These are phyloP conservation scores for Sturnus vulgaris DNA, from an alignment of 2,113 vertebrate species.

Conservation along the genomic window DNA sequence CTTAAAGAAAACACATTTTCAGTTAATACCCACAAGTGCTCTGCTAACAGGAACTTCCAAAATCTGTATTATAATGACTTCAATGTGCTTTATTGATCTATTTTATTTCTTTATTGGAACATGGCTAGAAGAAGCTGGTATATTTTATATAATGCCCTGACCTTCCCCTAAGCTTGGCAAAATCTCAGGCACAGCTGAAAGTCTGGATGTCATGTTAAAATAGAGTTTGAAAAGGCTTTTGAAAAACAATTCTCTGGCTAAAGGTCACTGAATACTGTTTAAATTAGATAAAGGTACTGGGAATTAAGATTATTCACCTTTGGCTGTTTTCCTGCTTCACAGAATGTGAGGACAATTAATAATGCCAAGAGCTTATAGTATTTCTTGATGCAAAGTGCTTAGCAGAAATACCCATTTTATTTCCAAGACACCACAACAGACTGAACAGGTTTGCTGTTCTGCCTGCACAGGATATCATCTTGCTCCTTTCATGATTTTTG, in stretches of 20 bases:
- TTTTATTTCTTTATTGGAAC: conserved; percentile 5
- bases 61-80: conserved; percentile 8
- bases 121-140: not conserved
- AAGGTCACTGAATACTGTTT: conserved; percentile 40
- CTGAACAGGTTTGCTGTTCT: not conserved
- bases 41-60: conserved; percentile 19
- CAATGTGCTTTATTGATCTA: not conserved
- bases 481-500: not conserved
- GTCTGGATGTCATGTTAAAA: not conserved
- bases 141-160: not conserved
- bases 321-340: conserved; percentile 24
- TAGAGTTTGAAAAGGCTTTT: conserved; percentile 17
- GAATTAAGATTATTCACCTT: conserved; percentile 37
- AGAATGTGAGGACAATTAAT: conserved; percentile 34
- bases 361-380: not conserved
- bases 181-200: not conserved
- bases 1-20: conserved; percentile 33
- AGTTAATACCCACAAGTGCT: not conserved
- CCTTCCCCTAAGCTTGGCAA: conserved; percentile 13
- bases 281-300: conserved; percentile 21
- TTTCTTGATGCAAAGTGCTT: not conserved
- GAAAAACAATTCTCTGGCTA: conserved; percentile 33
- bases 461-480: not conserved
- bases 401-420: not conserved
- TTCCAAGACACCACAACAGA: not conserved